Conservation (phyloP, 1,140 invertebrate species). For the Helicorthomorpha holstii region DNA sequence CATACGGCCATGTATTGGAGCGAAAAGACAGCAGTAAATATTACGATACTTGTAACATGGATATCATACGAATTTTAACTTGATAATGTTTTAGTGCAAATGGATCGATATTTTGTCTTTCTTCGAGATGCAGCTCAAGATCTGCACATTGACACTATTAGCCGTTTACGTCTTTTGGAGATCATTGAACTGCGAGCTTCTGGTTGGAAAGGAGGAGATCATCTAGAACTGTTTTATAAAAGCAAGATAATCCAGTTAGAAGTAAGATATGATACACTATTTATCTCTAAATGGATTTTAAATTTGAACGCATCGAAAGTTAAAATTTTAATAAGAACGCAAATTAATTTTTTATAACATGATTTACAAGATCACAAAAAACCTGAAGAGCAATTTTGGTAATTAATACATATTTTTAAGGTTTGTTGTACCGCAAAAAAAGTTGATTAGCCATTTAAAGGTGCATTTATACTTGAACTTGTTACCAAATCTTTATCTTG, state of each 20-base stretch:
- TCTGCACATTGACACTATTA: constrained; percentile 57
- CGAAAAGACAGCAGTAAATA: constrained; percentile 17
- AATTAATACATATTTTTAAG: no score
- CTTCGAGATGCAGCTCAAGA: constrained; percentile 66
- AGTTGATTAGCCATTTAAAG: no score
- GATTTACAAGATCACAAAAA: not conserved
- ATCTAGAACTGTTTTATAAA: constrained; percentile 62
- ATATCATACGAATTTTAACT: constrained; percentile 6
- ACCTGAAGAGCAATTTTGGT: not conserved
- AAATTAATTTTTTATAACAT: not conserved
- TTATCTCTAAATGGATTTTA: no score
- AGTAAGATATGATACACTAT: constrained; percentile 26
- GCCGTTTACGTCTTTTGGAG: constrained; percentile 65
- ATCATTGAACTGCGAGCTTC: constrained; percentile 72
- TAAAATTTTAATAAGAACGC: not conserved
- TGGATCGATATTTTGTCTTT: constrained; percentile 55
- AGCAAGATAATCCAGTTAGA: constrained; percentile 54
- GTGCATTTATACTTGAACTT: no score
- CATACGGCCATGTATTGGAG: constrained; percentile 55
- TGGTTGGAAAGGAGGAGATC: constrained; percentile 61
- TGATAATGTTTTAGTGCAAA: constrained; percentile 29
- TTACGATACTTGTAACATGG: not conserved
- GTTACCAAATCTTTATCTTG: no score
- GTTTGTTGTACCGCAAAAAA: no score
- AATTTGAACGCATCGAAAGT: not conserved